Evolutionary conservation across 2,888 invertebrate species (phyloP), one percentile per base, ranked within the genome.

Genomic region (Caenorhabditis wallacei): DNA sequence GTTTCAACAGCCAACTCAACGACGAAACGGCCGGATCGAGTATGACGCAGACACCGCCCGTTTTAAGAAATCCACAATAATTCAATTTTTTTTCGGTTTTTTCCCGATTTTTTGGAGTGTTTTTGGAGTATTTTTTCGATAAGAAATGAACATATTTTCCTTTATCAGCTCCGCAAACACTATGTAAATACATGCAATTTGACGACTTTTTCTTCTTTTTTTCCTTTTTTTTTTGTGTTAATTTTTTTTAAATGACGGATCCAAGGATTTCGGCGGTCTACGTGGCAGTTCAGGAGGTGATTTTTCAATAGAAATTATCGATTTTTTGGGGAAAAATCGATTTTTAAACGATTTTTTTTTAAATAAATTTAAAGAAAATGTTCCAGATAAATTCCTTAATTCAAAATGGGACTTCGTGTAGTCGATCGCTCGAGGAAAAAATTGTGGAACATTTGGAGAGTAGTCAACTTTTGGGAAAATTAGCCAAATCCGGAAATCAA

Each of bases 371-470:
- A 30, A 30, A 30, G 30, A 66, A 64, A 22, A 35, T 43, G n/a
- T 59, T 78, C 61, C 51, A 78, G 76, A 51, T 61, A 24, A 59
- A 51, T 40, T 69, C 68, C 3, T 20, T 78, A 11, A 37, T 53
- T 43, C 61, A 69, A 59, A 61, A 18, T 3, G 69, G 53, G 18
- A 22, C 51, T 1, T 61, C 80, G 1, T 51, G 56, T n/a, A 69
- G 46, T 54, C 37, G 80, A 53, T 74, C 80, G 1, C 35, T 80
- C 1, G 81, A 83, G 24, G 75, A 66, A 10, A 70, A 64, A 18
- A 53, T 85, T 7, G 80, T 85, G 18, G 85, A 85, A 48, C 80
- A 78, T 16, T 40, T 85, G 35, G 85, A 85, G 51, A 80, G 40
- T 46, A 80, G 64, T 18, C 84, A 85, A 70, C n/a, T 85, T 10